A percentile compares a stretch with the other conserved stretches of the same genome.
These are phyloP conservation scores for Triops cancriformis DNA, from an alignment of 1,140 invertebrate species.

Conservation along the genomic window DNA sequence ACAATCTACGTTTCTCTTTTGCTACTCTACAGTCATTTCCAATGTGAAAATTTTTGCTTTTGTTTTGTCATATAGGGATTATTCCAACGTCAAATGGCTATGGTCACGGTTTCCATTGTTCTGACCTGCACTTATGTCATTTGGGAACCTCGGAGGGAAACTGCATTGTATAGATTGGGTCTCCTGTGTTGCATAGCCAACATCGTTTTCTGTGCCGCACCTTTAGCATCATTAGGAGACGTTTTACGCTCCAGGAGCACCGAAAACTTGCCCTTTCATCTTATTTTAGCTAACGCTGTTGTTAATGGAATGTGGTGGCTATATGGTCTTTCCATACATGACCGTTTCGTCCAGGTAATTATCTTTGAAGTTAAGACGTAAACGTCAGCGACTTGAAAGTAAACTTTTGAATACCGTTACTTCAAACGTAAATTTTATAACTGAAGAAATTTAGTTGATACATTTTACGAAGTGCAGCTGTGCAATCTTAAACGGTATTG, in stretches of 20 bases:
- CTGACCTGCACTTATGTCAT: slow-evolving; percentile 29
- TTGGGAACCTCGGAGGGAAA: slow-evolving; percentile 28
- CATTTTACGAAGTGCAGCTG: background rate
- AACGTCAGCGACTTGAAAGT: too few species aligned
- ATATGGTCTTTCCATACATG: slow-evolving; percentile 60
- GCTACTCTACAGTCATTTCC: too few species aligned
- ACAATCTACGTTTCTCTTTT: too few species aligned
- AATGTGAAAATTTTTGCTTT: background rate
- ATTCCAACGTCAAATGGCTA: slow-evolving; percentile 33
- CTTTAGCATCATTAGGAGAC: slow-evolving; percentile 63
- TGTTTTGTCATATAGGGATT: slow-evolving; percentile 31
- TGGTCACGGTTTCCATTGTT: slow-evolving; percentile 29
- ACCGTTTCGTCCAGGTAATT: slow-evolving; percentile 60
- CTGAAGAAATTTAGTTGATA: too few species aligned
- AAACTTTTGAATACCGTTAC: too few species aligned
- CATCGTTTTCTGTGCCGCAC: slow-evolving; percentile 66
- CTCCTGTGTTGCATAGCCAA: slow-evolving; percentile 60
- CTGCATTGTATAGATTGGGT: slow-evolving; percentile 42
- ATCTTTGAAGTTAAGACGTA: too few species aligned
- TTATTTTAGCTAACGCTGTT: slow-evolving; percentile 64
- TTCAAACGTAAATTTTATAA: too few species aligned
- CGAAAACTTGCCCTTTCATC: slow-evolving; percentile 66
- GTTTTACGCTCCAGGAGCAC: slow-evolving; percentile 63
- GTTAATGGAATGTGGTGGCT: slow-evolving; percentile 64
- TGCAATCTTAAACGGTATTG: background rate